A percentile compares a stretch with the other conserved stretches of the same genome.
These are phyloP conservation scores for Nysson spinosus DNA, from an alignment of 2,888 invertebrate species.

Conservation along the genomic window DNA sequence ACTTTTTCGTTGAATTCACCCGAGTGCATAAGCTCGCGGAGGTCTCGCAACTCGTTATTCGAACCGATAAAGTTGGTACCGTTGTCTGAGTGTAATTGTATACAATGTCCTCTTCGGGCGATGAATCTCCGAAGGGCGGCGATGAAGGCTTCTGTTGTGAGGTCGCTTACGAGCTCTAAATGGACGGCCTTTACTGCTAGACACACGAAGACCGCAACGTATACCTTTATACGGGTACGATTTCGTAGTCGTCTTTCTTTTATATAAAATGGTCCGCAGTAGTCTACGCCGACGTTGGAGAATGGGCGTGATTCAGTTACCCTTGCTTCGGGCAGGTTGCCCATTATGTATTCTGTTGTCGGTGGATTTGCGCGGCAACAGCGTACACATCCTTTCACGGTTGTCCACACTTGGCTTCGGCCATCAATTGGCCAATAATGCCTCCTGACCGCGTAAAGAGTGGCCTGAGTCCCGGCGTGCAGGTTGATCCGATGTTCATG, in stretches of 20 bases:
- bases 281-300: no score
- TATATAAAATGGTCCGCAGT: no score
- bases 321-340: constrained; percentile 4
- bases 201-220: neutral
- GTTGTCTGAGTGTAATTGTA: constrained; percentile 9
- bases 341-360: neutral
- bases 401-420: neutral
- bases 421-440: constrained; percentile 10
- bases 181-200: constrained; percentile 11
- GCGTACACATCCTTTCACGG: neutral
- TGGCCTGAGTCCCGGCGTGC: constrained; percentile 7
- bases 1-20: neutral
- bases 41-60: neutral
- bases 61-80: constrained; percentile 12
- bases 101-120: no score
- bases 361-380: neutral
- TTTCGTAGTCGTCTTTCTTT: neutral
- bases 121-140: neutral
- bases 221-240: neutral
- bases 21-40: neutral
- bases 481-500: neutral
- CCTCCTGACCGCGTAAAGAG: neutral
- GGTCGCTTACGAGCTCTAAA: constrained; percentile 4
- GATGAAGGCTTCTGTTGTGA: constrained; percentile 10
- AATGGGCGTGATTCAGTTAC: neutral